Percentiles rank a stretch among this genome's conserved stretches.
These are phyloP conservation scores for Melikaiella ostensackeni DNA, from an alignment of 2,888 invertebrate species.

Conservation along the genomic window DNA sequence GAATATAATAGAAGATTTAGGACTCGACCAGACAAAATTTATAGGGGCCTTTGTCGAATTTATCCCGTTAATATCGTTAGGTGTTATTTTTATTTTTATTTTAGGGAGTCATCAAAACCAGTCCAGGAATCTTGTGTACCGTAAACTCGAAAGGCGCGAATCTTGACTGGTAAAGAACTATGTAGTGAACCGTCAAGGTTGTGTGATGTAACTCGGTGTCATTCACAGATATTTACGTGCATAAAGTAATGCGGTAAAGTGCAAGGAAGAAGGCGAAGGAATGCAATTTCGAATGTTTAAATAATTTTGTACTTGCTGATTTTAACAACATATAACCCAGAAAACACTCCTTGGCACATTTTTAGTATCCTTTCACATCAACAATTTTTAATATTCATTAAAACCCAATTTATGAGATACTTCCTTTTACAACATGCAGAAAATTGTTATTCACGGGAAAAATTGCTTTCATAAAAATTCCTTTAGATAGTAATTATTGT, in stretches of 20 bases:
- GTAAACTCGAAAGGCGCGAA: conserved; percentile 24
- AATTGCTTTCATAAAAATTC: not conserved
- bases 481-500: not conserved
- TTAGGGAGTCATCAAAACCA: conserved; percentile 32
- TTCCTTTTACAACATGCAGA: not conserved
- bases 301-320: not conserved
- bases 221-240: conserved; percentile 14
- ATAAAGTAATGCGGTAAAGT: not conserved
- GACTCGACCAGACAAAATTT: not conserved
- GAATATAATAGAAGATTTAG: not conserved
- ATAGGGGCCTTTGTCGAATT: not conserved
- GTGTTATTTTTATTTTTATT: conserved; percentile 1
- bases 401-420: not conserved
- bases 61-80: conserved; percentile 27
- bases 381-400: not conserved
- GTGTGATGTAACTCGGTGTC: conserved; percentile 36
- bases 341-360: not conserved
- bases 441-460: not conserved
- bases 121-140: conserved; percentile 34
- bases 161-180: not conserved
- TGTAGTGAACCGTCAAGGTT: conserved; percentile 15
- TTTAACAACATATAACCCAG: not conserved
- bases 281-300: not conserved
- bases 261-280: conserved; percentile 4
- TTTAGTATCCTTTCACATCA: not conserved